A percentile compares a stretch with the other conserved stretches of the same genome.
Conservation (phyloP, 1,140 invertebrate genomes). For the Frieseomelitta varia region DNA sequence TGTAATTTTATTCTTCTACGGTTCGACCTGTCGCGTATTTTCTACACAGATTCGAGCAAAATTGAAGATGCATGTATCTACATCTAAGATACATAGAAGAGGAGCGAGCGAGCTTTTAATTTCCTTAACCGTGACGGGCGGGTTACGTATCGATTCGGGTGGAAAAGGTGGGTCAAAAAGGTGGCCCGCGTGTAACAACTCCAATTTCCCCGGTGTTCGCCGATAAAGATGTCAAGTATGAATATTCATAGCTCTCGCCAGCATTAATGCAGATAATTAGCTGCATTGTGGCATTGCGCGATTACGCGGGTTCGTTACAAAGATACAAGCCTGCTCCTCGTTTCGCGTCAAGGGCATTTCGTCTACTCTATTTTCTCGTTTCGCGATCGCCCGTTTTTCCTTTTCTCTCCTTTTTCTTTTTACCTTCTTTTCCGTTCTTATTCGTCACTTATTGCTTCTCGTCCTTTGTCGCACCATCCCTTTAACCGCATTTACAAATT, state of each 20-base stretch:
- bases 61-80: not conserved
- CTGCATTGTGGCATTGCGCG: constrained; percentile 32
- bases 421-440: too few species aligned
- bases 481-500: constrained; percentile 12
- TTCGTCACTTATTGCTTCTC: not conserved
- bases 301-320: constrained; percentile 41
- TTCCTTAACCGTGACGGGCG: constrained; percentile 26
- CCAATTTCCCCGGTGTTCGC: constrained; percentile 20
- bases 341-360: constrained; percentile 24
- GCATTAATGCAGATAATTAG: constrained; percentile 44
- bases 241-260: constrained; percentile 47
- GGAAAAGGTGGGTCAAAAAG: constrained; percentile 22
- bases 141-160: constrained; percentile 8
- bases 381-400: constrained; percentile 16
- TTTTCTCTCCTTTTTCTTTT: not conserved
- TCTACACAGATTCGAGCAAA: not conserved
- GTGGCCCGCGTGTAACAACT: not conserved
- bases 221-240: constrained; percentile 47
- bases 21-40: not conserved
- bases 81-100: not conserved
- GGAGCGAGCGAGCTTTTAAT: not conserved
- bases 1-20: not conserved
- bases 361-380: constrained; percentile 13
- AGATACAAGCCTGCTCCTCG: not conserved
- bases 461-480: not conserved